Evolutionary conservation across 2,797 vertebrate genomes (phyloP).

Genomic region (Esox lucius): DNA sequence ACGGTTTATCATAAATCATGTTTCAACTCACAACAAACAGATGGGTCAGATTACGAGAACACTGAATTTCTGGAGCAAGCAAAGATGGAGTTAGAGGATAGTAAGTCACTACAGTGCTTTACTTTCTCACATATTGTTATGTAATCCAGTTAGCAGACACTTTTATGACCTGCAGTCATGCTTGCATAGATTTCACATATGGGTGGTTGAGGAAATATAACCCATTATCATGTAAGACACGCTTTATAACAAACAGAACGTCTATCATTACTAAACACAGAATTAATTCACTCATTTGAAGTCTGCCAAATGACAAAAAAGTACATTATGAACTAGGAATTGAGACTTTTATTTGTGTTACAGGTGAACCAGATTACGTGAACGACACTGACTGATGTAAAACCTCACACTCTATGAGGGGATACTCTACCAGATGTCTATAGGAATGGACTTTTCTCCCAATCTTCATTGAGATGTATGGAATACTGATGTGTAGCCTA

Average conservation of each 20-base stretch:
- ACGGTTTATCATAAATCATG: background rate
- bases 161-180: too few species aligned
- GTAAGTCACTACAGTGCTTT: slow-evolving; percentile 15
- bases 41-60: slow-evolving; percentile 64
- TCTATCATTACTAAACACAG: background rate
- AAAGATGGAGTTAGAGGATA: background rate
- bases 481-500: slow-evolving; percentile 19
- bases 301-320: background rate
- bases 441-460: background rate
- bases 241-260: background rate
- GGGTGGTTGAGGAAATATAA: too few species aligned
- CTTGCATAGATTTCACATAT: too few species aligned
- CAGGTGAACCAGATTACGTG: slow-evolving; percentile 17
- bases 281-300: background rate
- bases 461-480: background rate
- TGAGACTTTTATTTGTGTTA: background rate
- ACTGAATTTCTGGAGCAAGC: slow-evolving; percentile 25
- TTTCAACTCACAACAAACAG: slow-evolving; percentile 33
- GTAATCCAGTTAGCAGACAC: too few species aligned
- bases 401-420: background rate
- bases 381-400: background rate
- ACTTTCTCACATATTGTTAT: too few species aligned
- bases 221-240: too few species aligned
- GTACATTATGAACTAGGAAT: background rate
- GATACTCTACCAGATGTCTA: background rate